These are phyloP conservation scores for Dugesia japonica DNA, from an alignment of 2,888 invertebrate genomes.

Conservation along the genomic window DNA sequence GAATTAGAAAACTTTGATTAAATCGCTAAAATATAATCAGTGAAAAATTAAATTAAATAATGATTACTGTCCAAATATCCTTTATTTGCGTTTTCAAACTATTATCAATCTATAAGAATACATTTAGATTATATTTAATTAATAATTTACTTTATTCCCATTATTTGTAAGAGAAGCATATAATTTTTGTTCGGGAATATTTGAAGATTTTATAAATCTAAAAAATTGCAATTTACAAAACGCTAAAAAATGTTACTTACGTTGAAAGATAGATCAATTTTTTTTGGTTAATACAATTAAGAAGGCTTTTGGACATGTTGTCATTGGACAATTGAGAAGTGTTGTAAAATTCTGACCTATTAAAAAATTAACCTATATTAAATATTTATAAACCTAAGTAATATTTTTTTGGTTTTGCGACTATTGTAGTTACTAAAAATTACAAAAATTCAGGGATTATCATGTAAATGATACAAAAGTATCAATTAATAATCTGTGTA, in stretches of 20 bases:
- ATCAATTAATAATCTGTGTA: too few species aligned
- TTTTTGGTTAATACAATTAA: neutral
- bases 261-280: neutral
- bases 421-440: too few species aligned
- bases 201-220: slow-evolving; percentile 6
- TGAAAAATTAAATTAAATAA: too few species aligned
- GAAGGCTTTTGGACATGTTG: neutral
- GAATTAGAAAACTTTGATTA: neutral
- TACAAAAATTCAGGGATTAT: too few species aligned
- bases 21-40: neutral
- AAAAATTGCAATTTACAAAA: neutral
- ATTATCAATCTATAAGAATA: neutral
- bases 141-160: neutral
- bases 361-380: too few species aligned
- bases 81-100: slow-evolving; percentile 2
- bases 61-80: neutral
- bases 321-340: neutral
- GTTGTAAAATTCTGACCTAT: neutral
- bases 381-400: too few species aligned
- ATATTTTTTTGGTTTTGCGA: too few species aligned
- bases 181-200: neutral
- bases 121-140: neutral
- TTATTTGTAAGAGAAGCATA: neutral
- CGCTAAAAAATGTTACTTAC: neutral
- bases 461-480: too few species aligned